These are phyloP conservation scores for Nomia melanderi DNA, from an alignment of 1,140 invertebrate species.

Conservation along the genomic window DNA sequence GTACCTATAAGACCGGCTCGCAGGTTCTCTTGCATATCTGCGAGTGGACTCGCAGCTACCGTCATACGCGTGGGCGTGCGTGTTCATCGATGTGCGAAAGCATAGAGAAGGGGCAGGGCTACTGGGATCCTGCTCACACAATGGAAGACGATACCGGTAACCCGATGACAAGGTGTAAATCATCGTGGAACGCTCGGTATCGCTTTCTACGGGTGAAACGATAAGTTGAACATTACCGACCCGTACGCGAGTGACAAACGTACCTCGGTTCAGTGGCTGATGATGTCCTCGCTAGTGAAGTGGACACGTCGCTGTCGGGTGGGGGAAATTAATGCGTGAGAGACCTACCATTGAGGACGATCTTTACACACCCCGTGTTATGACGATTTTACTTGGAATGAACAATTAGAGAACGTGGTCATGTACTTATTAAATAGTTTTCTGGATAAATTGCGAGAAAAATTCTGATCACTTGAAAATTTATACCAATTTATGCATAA, in stretches of 20 bases:
- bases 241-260: conserved; percentile 46
- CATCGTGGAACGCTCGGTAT: conserved; percentile 48
- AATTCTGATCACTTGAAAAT: too few species aligned
- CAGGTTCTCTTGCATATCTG: background rate
- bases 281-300: conserved; percentile 29
- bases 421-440: too few species aligned
- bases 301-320: background rate
- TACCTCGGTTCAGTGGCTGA: conserved; percentile 40
- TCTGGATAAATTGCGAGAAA: too few species aligned
- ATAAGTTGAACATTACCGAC: conserved; percentile 54
- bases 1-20: background rate
- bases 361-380: too few species aligned
- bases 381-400: too few species aligned
- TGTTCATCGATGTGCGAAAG: background rate
- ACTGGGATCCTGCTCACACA: conserved; percentile 30
- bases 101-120: background rate
- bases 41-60: background rate
- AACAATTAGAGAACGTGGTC: too few species aligned
- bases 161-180: conserved; percentile 65
- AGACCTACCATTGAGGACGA: background rate
- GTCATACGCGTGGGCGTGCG: background rate
- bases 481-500: too few species aligned
- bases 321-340: conserved; percentile 7
- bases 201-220: conserved; percentile 52
- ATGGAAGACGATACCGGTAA: conserved; percentile 52